Percentiles rank a stretch among this genome's conserved stretches.
phyloP scores from a whole-genome alignment of 2,888 invertebrate genomes.

The Bibio marci region DNA sequence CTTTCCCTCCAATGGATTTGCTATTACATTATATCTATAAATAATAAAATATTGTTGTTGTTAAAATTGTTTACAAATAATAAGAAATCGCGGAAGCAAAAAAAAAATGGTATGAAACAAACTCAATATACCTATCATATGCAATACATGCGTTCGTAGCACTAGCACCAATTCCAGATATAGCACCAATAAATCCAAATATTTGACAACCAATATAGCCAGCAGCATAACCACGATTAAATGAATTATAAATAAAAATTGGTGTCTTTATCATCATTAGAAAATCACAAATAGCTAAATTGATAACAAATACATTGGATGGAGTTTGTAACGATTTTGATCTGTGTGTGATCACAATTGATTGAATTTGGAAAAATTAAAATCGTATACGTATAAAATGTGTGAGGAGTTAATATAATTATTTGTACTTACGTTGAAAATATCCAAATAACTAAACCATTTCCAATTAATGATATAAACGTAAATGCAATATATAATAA shows the following conservation, averaged over 20 bases:
- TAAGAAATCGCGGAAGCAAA: too few relatives aligned
- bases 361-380: neutral
- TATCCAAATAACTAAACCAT: slow-evolving; percentile 72
- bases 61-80: too few relatives aligned
- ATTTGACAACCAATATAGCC: slow-evolving; percentile 62
- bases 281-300: slow-evolving; percentile 68
- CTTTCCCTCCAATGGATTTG: slow-evolving; percentile 67
- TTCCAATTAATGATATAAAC: slow-evolving; percentile 54
- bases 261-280: slow-evolving; percentile 78
- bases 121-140: slow-evolving; percentile 46
- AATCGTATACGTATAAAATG: neutral
- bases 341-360: slow-evolving; percentile 10
- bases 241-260: slow-evolving; percentile 71
- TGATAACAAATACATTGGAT: slow-evolving; percentile 70
- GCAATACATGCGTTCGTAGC: slow-evolving; percentile 75
- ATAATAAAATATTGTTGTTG: neutral
- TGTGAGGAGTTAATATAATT: neutral
- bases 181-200: slow-evolving; percentile 56
- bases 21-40: slow-evolving; percentile 45
- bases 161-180: slow-evolving; percentile 62
- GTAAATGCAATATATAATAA: slow-evolving; percentile 60
- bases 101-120: neutral
- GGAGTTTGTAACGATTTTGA: slow-evolving; percentile 34
- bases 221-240: slow-evolving; percentile 54
- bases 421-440: slow-evolving; percentile 51